Conservation (phyloP, 2,113 vertebrate species). For the Sebastes schlegelii region DNA sequence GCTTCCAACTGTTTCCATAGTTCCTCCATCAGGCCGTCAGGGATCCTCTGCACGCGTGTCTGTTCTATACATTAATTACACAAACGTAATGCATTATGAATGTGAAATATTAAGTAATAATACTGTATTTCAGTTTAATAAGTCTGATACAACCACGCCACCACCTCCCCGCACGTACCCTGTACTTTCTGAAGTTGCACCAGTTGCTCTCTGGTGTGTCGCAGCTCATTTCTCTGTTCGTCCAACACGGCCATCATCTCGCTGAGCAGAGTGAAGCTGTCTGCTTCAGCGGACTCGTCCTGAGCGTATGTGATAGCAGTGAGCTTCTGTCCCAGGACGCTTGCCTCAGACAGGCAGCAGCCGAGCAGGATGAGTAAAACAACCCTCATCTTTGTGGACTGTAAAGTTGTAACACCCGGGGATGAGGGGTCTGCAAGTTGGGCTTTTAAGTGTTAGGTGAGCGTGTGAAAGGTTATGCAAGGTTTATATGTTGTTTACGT, state of each 20-base stretch:
- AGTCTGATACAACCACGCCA: neutral
- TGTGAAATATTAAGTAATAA: neutral
- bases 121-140: neutral
- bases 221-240: slow-evolving; percentile 47
- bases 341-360: slow-evolving; percentile 49
- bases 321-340: slow-evolving; percentile 39
- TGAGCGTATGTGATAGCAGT: slow-evolving; percentile 19
- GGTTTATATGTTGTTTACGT: slow-evolving; percentile 43
- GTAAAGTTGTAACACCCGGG: slow-evolving; percentile 9
- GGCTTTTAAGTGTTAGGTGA: slow-evolving; percentile 1
- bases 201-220: slow-evolving; percentile 32
- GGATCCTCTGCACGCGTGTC: neutral
- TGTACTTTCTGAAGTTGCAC: slow-evolving; percentile 22
- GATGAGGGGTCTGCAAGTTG: neutral
- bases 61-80: neutral
- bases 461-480: slow-evolving; percentile 48
- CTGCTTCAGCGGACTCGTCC: slow-evolving; percentile 39
- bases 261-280: slow-evolving; percentile 27
- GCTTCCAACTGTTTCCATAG: neutral
- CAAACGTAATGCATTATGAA: neutral
- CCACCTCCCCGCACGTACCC: neutral
- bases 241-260: slow-evolving; percentile 41
- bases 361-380: slow-evolving; percentile 38
- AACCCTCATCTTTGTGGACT: slow-evolving; percentile 31
- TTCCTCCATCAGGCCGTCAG: neutral